Evolutionary conservation across 2,888 invertebrate genomes (phyloP).

Genomic region (Diaprepes abbreviatus): DNA sequence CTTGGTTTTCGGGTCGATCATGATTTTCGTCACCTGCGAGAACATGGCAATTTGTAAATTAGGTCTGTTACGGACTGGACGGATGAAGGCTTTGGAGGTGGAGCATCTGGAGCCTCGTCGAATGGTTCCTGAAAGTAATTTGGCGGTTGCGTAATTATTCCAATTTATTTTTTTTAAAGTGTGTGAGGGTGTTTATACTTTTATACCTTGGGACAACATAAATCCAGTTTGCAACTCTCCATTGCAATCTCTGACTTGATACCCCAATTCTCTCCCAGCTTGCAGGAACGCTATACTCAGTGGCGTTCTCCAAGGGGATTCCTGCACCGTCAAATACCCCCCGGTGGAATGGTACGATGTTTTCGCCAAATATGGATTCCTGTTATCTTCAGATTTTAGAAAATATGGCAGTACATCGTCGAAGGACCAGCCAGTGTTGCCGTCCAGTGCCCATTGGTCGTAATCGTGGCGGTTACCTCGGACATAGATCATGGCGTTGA

Average conservation of each 20-base stretch:
- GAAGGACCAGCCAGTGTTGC: constrained; percentile 91
- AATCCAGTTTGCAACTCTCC: constrained; percentile 88
- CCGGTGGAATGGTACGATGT: constrained; percentile 84
- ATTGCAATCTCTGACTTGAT: constrained; percentile 84
- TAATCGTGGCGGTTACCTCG: constrained; percentile 90
- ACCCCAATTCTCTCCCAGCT: constrained; percentile 87
- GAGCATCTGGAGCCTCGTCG: constrained; percentile 88
- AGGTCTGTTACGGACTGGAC: constrained; percentile 81
- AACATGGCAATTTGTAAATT: constrained; percentile 86
- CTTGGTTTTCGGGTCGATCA: constrained; percentile 77
- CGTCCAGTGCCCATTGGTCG: constrained; percentile 86
- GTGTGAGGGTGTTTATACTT: too few species aligned
- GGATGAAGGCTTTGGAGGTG: constrained; percentile 88
- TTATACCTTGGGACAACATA: constrained; percentile 79
- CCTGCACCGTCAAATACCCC: constrained; percentile 87
- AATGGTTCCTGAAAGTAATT: constrained; percentile 69
- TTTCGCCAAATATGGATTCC: constrained; percentile 83
- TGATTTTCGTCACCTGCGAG: constrained; percentile 79
- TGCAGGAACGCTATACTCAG: constrained; percentile 86
- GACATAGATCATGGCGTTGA: constrained; percentile 94
- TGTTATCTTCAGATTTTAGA: constrained; percentile 88
- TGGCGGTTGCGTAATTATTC: too few species aligned
- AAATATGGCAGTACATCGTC: constrained; percentile 87
- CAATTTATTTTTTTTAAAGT: too few species aligned
- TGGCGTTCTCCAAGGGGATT: constrained; percentile 87